A percentile compares a stretch with the other conserved stretches of the same genome.
phyloP scores from a whole-genome alignment of 2,888 invertebrate species.

The Drosophila borborema region DNA sequence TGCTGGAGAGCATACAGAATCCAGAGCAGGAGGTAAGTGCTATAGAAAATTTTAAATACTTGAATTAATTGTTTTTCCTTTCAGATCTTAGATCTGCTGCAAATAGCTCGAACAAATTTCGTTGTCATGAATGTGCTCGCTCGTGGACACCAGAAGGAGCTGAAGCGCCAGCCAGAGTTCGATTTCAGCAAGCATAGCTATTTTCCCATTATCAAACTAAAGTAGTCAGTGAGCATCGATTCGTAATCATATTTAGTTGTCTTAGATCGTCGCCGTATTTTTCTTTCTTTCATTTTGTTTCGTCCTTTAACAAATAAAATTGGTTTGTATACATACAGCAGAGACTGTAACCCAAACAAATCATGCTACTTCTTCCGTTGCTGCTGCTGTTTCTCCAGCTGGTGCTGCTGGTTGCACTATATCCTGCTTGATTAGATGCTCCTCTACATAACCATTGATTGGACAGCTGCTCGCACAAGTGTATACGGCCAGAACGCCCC shows the following conservation, averaged over 20 bases:
- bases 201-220: slow-evolving; percentile 94
- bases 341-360: background rate
- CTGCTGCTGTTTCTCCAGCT: background rate
- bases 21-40: slow-evolving; percentile 91
- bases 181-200: slow-evolving; percentile 95
- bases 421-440: slow-evolving; percentile 95
- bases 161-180: slow-evolving; percentile 93
- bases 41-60: background rate
- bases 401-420: slow-evolving; percentile 72
- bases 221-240: slow-evolving; percentile 42
- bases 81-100: slow-evolving; percentile 92
- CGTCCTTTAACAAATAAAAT: slow-evolving; percentile 61
- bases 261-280: slow-evolving; percentile 15
- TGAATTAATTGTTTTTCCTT: slow-evolving; percentile 72
- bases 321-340: slow-evolving; percentile 35
- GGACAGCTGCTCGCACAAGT: slow-evolving; percentile 93
- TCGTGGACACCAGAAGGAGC: slow-evolving; percentile 96
- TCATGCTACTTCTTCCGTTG: background rate
- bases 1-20: slow-evolving; percentile 92
- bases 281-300: slow-evolving; percentile 23
- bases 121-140: slow-evolving; percentile 96
- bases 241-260: slow-evolving; percentile 30
- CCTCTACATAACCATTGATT: slow-evolving; percentile 88
- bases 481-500: slow-evolving; percentile 95
- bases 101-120: slow-evolving; percentile 97